Percentiles rank a stretch among this genome's conserved stretches.
Conservation (phyloP, 1,140 invertebrate genomes). For the Papilio polytes region DNA sequence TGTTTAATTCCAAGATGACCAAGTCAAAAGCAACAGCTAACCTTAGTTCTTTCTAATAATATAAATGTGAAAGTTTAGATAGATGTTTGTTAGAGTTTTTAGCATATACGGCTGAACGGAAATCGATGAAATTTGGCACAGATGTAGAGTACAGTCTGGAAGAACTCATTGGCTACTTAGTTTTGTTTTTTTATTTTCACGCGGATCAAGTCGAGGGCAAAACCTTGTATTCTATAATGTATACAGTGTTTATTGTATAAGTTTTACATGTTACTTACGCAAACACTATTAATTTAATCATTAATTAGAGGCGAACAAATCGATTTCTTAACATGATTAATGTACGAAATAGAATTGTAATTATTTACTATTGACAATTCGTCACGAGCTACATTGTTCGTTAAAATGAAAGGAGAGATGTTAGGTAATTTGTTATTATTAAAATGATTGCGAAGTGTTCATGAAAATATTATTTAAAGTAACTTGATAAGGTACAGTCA, state of each 20-base stretch:
- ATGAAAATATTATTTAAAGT: not conserved
- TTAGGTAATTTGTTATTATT: conserved; percentile 7
- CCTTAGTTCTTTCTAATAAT: too few species aligned
- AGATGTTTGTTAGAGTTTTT: too few species aligned
- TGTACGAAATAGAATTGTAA: conserved; percentile 18
- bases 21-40: too few species aligned
- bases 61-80: too few species aligned
- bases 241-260: not conserved
- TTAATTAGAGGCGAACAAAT: not conserved
- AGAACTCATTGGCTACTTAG: too few species aligned
- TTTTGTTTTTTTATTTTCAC: too few species aligned
- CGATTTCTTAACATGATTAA: conserved; percentile 30
- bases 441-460: not conserved
- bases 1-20: too few species aligned
- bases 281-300: conserved; percentile 32
- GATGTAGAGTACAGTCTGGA: too few species aligned
- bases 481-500: not conserved
- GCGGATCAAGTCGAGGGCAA: too few species aligned
- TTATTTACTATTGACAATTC: conserved; percentile 19
- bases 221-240: too few species aligned
- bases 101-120: too few species aligned
- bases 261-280: conserved; percentile 20
- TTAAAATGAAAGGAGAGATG: conserved; percentile 2
- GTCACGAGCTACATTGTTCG: conserved; percentile 19
- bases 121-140: too few species aligned